phyloP scores from a whole-genome alignment of 1,140 invertebrate species.

The Ditylenchus dipsaci region DNA sequence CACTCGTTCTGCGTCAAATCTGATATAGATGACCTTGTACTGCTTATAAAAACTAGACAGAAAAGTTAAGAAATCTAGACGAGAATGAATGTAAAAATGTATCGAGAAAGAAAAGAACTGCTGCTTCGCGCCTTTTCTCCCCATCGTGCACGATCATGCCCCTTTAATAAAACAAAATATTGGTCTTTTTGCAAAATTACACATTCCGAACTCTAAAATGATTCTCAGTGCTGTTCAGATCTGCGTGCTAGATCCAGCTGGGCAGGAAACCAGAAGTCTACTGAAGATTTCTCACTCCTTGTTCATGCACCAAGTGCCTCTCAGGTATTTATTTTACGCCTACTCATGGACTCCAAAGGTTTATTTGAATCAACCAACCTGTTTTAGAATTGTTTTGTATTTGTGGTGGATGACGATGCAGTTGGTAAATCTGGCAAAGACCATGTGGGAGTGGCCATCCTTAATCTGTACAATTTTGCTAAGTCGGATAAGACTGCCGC shows the following conservation, averaged over 20 bases:
- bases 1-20: too few relatives aligned
- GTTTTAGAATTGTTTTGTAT: constrained; percentile 75
- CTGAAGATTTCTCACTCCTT: constrained; percentile 85
- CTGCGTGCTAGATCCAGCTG: constrained; percentile 78
- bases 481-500: constrained; percentile 65
- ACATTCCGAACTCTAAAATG: too few relatives aligned
- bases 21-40: too few relatives aligned
- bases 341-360: background rate
- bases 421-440: constrained; percentile 64
- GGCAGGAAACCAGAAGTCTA: constrained; percentile 68
- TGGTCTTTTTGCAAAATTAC: too few relatives aligned
- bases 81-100: too few relatives aligned
- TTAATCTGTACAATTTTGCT: constrained; percentile 87
- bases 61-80: too few relatives aligned
- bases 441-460: constrained; percentile 76
- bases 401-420: constrained; percentile 69
- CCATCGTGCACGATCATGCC: too few relatives aligned
- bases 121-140: too few relatives aligned
- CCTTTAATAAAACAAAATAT: too few relatives aligned
- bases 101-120: too few relatives aligned
- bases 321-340: constrained; percentile 60
- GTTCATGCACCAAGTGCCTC: constrained; percentile 75
- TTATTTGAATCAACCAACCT: constrained; percentile 19
- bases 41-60: too few relatives aligned
- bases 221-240: constrained; percentile 6